Conservation (phyloP, 2,113 vertebrate genomes). For the Ceyx margarethae region DNA sequence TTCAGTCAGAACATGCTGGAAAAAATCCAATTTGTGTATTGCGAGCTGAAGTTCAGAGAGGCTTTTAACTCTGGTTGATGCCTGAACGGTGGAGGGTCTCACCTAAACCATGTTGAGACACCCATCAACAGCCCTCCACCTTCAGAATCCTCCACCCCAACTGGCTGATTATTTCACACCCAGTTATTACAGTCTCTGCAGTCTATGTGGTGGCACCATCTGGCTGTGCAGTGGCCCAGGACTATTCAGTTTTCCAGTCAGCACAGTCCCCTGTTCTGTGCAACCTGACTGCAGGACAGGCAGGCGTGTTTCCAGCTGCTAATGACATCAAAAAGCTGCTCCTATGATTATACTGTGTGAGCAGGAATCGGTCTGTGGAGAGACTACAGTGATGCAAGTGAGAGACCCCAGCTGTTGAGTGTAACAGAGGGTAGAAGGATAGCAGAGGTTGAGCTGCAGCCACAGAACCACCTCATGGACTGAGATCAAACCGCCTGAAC, state of each 20-base stretch:
- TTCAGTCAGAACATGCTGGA: accelerated
- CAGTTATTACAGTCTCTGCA: background rate
- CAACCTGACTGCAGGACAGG: background rate
- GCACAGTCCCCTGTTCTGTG: background rate
- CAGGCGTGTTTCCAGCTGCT: background rate
- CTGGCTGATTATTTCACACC: background rate
- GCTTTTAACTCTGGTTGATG: background rate
- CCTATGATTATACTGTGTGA: background rate
- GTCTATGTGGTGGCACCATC: background rate
- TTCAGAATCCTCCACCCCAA: background rate
- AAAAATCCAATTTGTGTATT: background rate
- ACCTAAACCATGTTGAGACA: background rate
- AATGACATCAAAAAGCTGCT: background rate
- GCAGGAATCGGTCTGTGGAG: background rate
- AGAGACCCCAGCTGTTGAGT: background rate
- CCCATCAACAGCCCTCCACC: background rate
- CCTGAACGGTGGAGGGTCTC: background rate
- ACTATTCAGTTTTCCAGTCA: background rate
- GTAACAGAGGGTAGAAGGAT: background rate
- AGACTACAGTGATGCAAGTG: background rate
- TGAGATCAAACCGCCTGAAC: background rate
- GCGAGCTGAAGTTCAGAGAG: background rate
- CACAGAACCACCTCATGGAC: background rate
- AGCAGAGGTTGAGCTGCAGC: background rate
- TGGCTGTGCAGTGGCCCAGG: background rate